Conservation (phyloP, 2,888 invertebrate genomes). For the Lepidocyrtinus sp. region DNA sequence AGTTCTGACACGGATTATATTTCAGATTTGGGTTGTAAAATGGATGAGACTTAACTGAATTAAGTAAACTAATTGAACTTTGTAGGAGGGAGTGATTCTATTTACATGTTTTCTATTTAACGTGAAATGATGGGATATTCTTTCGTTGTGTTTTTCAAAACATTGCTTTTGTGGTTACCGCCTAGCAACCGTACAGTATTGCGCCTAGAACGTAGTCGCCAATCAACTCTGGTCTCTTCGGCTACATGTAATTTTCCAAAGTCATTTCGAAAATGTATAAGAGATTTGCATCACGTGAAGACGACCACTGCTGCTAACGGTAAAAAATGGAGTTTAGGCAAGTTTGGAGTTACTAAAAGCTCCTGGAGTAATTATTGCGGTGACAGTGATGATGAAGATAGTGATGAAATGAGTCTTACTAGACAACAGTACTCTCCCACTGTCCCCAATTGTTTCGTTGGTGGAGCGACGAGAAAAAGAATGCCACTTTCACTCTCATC, state of each 20-base stretch:
- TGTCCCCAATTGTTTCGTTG: too few relatives aligned
- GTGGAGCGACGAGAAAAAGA: slow-evolving; percentile 29
- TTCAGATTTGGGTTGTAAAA: too few relatives aligned
- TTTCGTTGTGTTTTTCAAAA: slow-evolving; percentile 25
- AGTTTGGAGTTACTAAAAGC: too few relatives aligned
- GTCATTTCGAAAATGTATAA: neutral
- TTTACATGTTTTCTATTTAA: too few relatives aligned
- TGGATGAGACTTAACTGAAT: too few relatives aligned
- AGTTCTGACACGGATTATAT: too few relatives aligned
- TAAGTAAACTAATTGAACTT: too few relatives aligned
- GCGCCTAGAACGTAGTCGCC: too few relatives aligned
- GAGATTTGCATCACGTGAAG: neutral
- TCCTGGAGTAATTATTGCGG: neutral
- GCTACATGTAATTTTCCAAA: neutral
- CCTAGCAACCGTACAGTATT: too few relatives aligned
- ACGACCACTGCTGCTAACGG: neutral
- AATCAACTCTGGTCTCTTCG: neutral
- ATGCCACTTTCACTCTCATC: slow-evolving; percentile 36
- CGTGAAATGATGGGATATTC: slow-evolving; percentile 31
- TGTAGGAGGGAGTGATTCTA: too few relatives aligned
- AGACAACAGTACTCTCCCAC: too few relatives aligned
- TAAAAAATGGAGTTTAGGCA: slow-evolving; percentile 14
- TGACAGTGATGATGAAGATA: slow-evolving; percentile 13
- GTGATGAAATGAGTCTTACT: slow-evolving; percentile 6
- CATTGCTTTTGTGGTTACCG: slow-evolving; percentile 22